These are phyloP conservation scores for Chaenodraco wilsoni DNA, from an alignment of 2,797 vertebrate genomes.

Conservation along the genomic window DNA sequence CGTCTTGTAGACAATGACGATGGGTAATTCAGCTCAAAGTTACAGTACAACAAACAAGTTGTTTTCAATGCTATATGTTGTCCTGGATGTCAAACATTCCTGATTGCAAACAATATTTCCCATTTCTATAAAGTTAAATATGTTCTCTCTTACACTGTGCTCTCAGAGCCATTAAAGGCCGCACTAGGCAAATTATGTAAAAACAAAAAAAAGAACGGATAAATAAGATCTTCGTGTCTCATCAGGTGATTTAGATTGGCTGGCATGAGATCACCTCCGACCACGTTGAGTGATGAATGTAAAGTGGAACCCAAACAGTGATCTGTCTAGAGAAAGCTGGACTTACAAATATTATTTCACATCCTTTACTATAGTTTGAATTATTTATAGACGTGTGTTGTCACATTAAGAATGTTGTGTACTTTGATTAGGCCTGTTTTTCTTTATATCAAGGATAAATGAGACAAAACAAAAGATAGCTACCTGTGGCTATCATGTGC, in stretches of 20 bases:
- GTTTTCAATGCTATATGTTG: neutral
- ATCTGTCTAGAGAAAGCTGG: neutral
- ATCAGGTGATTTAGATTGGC: neutral
- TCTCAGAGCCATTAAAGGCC: constrained; percentile 9
- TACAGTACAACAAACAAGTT: neutral
- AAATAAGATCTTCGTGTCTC: neutral
- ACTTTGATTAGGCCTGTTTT: neutral
- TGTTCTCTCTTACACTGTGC: neutral
- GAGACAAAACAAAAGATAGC: neutral
- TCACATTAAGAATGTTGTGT: neutral
- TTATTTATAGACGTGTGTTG: neutral
- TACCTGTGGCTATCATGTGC: neutral
- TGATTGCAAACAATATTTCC: neutral
- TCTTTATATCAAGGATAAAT: neutral
- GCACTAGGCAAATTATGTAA: constrained; percentile 9
- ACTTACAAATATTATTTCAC: neutral
- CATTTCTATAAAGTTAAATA: neutral
- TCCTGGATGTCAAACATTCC: neutral
- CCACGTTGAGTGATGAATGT: constrained; percentile 2
- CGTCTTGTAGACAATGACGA: neutral
- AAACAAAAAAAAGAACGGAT: neutral
- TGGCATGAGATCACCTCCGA: too few species aligned
- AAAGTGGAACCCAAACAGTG: neutral
- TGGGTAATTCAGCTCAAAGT: neutral
- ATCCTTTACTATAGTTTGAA: constrained; percentile 1